Percentiles rank a stretch among this genome's conserved stretches.
These are phyloP conservation scores for Prenolepis imparis DNA, from an alignment of 2,888 invertebrate genomes.

Conservation along the genomic window DNA sequence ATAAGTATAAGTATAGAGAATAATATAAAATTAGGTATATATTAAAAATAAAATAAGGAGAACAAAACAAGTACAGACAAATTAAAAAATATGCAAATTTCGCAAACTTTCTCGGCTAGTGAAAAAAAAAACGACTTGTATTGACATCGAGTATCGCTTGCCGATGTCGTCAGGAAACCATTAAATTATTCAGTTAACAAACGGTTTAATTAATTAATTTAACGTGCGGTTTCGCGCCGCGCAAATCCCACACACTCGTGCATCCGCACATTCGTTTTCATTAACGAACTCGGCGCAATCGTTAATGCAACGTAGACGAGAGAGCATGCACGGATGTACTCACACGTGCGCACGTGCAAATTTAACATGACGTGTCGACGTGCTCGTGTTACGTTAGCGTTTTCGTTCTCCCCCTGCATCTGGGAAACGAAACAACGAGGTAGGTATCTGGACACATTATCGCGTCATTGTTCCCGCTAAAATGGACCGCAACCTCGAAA, in stretches of 20 bases:
- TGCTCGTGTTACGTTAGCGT: conserved; percentile 39
- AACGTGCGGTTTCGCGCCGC: conserved; percentile 12
- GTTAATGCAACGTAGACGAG: conserved; percentile 19
- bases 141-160: background rate
- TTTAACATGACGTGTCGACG: conserved; percentile 43
- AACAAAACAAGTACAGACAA: no score
- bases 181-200: conserved; percentile 42
- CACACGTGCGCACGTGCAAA: conserved; percentile 38
- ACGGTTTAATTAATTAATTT: conserved; percentile 44
- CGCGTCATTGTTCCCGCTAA: conserved; percentile 45
- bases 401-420: background rate
- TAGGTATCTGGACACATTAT: conserved; percentile 37
- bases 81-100: background rate
- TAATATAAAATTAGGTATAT: no score
- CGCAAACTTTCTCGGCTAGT: background rate
- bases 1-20: no score
- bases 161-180: background rate
- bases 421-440: background rate
- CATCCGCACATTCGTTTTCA: conserved; percentile 16
- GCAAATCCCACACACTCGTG: background rate
- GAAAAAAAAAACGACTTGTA: conserved; percentile 2
- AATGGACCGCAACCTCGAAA: conserved; percentile 8
- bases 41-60: no score
- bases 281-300: conserved; percentile 26
- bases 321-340: conserved; percentile 2